Evolutionary conservation across 2,888 invertebrate genomes (phyloP).

Genomic region (Latrodectus hesperus): DNA sequence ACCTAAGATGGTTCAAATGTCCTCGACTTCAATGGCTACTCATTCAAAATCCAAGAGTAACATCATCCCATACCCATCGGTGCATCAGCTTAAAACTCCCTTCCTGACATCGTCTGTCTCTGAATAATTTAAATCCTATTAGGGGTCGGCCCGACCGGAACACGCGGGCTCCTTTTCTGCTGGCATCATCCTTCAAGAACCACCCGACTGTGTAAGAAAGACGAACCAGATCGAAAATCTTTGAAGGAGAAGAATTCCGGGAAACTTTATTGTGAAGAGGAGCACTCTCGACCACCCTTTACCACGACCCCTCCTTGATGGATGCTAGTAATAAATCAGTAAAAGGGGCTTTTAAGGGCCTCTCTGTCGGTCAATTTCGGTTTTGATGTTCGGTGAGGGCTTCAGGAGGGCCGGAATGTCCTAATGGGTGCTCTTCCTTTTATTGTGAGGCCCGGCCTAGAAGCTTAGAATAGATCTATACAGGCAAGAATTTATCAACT

Average conservation of each 20-base stretch:
- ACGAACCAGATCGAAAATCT: not conserved
- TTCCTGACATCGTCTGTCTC: not conserved
- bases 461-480: not conserved
- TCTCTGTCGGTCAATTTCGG: not conserved
- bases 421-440: slow-evolving; percentile 9
- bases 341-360: slow-evolving; percentile 20
- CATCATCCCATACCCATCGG: not conserved
- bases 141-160: not conserved
- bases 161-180: slow-evolving; percentile 2
- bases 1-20: no score
- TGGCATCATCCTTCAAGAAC: slow-evolving; percentile 4
- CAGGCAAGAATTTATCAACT: no score
- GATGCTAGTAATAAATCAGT: slow-evolving; percentile 42
- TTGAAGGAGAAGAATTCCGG: not conserved
- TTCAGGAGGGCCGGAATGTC: not conserved
- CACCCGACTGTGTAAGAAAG: not conserved
- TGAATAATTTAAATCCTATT: slow-evolving; percentile 26
- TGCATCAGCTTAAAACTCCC: not conserved
- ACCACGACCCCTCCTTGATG: slow-evolving; percentile 8
- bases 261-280: no score
- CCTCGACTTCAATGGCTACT: no score
- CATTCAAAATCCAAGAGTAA: no score
- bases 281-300: no score
- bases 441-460: not conserved
- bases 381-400: not conserved